Conservation (phyloP, 1,140 invertebrate genomes). For the Leptinotarsa undecemlineata region DNA sequence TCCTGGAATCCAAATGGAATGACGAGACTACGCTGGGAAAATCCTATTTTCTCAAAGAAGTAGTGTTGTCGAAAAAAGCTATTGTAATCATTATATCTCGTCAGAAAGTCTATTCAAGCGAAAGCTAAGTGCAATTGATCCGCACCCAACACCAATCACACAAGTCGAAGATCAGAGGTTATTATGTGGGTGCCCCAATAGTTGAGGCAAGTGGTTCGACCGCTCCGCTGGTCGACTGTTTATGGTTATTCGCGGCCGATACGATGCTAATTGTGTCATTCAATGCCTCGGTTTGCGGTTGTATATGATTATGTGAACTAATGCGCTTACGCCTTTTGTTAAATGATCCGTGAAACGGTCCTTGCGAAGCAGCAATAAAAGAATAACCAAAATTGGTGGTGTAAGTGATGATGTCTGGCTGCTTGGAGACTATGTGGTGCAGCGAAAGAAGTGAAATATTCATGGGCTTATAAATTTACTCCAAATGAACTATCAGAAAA, state of each 20-base stretch:
- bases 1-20: too few relatives aligned
- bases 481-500: too few relatives aligned
- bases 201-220: background rate
- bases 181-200: background rate
- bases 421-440: background rate
- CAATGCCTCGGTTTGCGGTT: background rate
- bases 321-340: background rate
- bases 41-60: too few relatives aligned
- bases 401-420: background rate
- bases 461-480: too few relatives aligned
- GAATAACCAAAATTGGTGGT: background rate
- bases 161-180: slow-evolving; percentile 1
- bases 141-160: background rate
- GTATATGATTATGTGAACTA: background rate
- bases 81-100: too few relatives aligned
- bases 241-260: slow-evolving; percentile 2
- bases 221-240: background rate
- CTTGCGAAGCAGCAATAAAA: background rate
- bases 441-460: too few relatives aligned
- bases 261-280: background rate
- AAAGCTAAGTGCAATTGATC: background rate
- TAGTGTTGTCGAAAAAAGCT: too few relatives aligned
- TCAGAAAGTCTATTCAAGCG: too few relatives aligned
- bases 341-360: background rate
- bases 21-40: too few relatives aligned